These are phyloP conservation scores for Larimichthys crocea DNA, from an alignment of 2,113 vertebrate species.

Conservation along the genomic window DNA sequence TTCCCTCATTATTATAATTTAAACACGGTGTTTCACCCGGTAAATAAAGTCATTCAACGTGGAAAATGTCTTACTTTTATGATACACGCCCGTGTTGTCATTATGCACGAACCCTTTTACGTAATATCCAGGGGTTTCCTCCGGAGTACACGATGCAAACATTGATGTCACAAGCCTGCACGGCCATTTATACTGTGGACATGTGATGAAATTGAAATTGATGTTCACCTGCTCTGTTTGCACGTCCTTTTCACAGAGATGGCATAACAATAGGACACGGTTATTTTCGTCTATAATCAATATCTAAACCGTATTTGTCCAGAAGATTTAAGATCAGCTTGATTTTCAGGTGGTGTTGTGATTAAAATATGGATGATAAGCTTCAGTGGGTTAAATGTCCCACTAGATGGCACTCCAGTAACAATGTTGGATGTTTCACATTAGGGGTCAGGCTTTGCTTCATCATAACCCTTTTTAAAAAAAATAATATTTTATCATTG, in stretches of 20 bases:
- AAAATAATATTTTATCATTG: too few species aligned
- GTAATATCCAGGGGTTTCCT: slow-evolving; percentile 12
- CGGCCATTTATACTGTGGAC: neutral
- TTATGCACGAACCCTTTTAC: neutral
- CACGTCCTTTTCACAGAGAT: neutral
- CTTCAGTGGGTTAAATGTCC: neutral
- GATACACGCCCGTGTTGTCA: neutral
- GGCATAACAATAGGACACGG: fast-evolving
- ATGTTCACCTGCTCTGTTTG: neutral
- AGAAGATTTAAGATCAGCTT: neutral
- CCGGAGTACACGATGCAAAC: neutral
- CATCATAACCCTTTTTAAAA: neutral
- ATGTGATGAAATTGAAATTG: neutral
- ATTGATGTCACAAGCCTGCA: slow-evolving; percentile 22
- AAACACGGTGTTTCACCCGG: neutral
- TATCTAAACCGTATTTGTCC: fast-evolving
- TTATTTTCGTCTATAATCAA: neutral
- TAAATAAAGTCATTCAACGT: neutral
- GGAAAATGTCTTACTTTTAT: neutral
- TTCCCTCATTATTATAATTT: neutral
- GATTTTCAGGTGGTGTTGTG: neutral
- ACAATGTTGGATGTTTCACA: neutral
- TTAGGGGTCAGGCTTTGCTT: neutral
- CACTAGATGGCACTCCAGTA: slow-evolving; percentile 63
- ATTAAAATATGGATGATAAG: slow-evolving; percentile 17